Evolutionary conservation across 2,797 vertebrate genomes (phyloP).

Genomic region (Cercopithecus petaurista): DNA sequence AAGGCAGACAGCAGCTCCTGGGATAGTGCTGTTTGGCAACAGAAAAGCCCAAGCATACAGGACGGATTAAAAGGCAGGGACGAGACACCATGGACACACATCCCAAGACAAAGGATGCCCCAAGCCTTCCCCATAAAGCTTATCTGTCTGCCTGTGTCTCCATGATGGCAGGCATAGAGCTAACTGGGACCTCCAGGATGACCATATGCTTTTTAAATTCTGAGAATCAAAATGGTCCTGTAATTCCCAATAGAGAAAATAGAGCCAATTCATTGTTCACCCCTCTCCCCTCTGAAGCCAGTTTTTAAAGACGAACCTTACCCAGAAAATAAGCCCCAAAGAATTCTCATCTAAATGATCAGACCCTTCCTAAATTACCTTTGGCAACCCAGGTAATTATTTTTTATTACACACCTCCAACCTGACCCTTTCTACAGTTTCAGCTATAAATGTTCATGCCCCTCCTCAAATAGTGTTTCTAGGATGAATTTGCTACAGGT

Average conservation of each 20-base stretch:
- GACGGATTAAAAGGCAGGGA: background rate
- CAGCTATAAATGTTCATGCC: background rate
- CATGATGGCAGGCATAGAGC: background rate
- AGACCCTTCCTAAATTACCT: background rate
- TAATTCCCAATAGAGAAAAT: background rate
- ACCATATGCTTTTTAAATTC: background rate
- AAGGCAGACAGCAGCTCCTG: background rate
- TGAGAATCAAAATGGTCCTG: background rate
- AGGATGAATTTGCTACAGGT: background rate
- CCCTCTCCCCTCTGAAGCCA: background rate
- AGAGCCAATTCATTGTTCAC: background rate
- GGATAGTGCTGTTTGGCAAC: background rate
- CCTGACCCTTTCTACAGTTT: background rate
- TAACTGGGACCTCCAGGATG: rapidly evolving
- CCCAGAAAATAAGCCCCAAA: background rate
- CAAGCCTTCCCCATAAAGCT: background rate
- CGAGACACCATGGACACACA: background rate
- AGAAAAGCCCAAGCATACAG: background rate
- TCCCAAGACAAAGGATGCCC: background rate
- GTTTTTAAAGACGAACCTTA: background rate
- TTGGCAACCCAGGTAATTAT: no score
- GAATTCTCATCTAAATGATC: background rate
- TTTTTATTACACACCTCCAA: background rate
- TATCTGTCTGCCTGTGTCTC: background rate
- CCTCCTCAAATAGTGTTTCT: background rate